These are phyloP conservation scores for Eueides isabella DNA, from an alignment of 1,140 invertebrate species.

Conservation along the genomic window DNA sequence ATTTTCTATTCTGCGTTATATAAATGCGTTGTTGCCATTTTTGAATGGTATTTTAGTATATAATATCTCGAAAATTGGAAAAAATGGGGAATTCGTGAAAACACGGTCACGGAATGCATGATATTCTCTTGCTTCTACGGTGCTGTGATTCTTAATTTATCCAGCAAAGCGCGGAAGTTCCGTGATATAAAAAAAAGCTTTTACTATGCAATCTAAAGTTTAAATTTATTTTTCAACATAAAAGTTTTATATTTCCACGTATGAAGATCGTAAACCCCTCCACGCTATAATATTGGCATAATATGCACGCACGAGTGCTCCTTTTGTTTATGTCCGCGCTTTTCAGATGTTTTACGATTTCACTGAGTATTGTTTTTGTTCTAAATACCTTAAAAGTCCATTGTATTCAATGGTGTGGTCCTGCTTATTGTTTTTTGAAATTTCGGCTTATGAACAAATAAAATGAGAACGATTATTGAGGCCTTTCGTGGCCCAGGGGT, in stretches of 20 bases:
- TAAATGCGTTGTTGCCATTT: too few species aligned
- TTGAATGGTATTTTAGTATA: too few species aligned
- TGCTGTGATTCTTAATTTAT: too few species aligned
- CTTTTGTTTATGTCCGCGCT: constrained; percentile 14
- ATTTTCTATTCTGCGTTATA: too few species aligned
- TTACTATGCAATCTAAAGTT: not conserved
- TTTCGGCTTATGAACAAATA: not conserved
- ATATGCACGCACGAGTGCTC: constrained; percentile 11
- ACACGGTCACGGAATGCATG: too few species aligned
- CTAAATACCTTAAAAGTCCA: constrained; percentile 15
- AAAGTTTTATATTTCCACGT: not conserved
- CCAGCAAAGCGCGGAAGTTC: too few species aligned
- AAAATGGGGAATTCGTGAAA: too few species aligned
- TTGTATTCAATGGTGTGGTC: not conserved
- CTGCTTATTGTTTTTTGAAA: not conserved
- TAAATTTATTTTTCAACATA: not conserved
- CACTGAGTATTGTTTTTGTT: not conserved
- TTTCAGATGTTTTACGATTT: constrained; percentile 17
- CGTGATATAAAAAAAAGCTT: too few species aligned
- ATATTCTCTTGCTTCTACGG: too few species aligned
- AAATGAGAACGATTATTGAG: too few species aligned
- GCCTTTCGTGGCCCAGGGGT: too few species aligned
- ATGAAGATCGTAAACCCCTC: constrained; percentile 10
- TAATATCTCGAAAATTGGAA: too few species aligned
- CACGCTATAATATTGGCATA: constrained; percentile 18